These are phyloP conservation scores for Pagetopsis macropterus DNA, from an alignment of 2,797 vertebrate genomes.

Conservation along the genomic window DNA sequence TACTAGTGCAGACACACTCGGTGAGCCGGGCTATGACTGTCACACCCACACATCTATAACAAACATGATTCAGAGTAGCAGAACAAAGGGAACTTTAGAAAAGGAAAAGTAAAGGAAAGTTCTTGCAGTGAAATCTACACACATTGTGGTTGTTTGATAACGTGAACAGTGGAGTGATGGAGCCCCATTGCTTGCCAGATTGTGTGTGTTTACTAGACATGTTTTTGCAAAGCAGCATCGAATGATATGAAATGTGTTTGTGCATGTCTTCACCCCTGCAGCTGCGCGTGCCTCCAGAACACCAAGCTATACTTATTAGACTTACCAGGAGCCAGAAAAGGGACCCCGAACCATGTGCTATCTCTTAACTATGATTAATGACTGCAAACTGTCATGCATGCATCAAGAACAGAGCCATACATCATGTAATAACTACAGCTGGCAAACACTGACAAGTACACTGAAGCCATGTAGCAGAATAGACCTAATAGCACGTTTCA, in stretches of 20 bases:
- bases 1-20: conserved; percentile 56
- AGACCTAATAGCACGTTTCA: conserved; percentile 58
- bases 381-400: conserved; percentile 78
- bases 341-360: conserved; percentile 67
- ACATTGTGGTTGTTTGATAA: background rate
- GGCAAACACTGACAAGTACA: conserved; percentile 78
- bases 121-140: conserved; percentile 13
- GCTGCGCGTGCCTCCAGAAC: conserved; percentile 35
- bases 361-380: conserved; percentile 82
- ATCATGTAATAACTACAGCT: conserved; percentile 81
- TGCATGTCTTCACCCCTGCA: conserved; percentile 28
- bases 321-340: conserved; percentile 32
- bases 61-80: conserved; percentile 46
- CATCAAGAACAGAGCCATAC: conserved; percentile 76
- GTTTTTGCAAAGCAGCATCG: background rate
- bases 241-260: conserved; percentile 52
- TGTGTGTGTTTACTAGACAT: conserved; percentile 16
- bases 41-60: conserved; percentile 55
- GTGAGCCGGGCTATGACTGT: conserved; percentile 39
- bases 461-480: conserved; percentile 57
- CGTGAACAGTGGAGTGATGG: background rate
- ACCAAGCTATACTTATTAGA: conserved; percentile 46
- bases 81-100: conserved; percentile 48
- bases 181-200: background rate
- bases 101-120: conserved; percentile 24